Percentiles rank a stretch among this genome's conserved stretches.
Evolutionary conservation across 35 echinoderm and acorn worm genomes (phyloP).

Genomic region (Lytechinus pictus): DNA sequence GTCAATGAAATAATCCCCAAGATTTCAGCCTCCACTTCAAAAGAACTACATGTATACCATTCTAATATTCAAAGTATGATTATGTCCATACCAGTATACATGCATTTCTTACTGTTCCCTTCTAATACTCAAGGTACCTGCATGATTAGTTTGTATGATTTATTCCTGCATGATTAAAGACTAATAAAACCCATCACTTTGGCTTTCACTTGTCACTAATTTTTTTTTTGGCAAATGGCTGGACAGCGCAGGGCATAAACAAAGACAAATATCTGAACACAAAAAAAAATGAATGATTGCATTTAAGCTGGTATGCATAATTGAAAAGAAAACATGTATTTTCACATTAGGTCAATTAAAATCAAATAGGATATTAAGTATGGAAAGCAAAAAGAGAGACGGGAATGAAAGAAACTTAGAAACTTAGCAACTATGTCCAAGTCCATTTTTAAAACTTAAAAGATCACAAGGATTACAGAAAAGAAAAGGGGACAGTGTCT

Average conservation of each 20-base stretch:
- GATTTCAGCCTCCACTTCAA: neutral
- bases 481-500: neutral
- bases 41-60: neutral
- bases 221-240: neutral
- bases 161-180: neutral
- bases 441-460: neutral
- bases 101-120: neutral
- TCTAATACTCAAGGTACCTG: neutral
- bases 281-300: neutral
- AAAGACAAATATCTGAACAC: neutral
- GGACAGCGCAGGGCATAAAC: neutral
- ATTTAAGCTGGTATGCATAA: conserved; percentile 13
- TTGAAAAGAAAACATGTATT: neutral
- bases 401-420: neutral
- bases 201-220: neutral
- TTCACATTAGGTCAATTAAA: neutral
- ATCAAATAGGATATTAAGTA: neutral
- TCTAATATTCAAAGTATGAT: neutral
- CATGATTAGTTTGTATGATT: neutral
- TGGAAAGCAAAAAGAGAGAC: neutral
- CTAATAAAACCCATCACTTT: neutral
- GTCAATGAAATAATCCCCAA: too few species aligned
- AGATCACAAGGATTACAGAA: neutral
- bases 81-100: neutral
- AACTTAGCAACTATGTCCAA: neutral